Percentiles rank a stretch among this genome's conserved stretches.
These are phyloP conservation scores for Hydropsyche betteni DNA, from an alignment of 2,888 invertebrate species.

Conservation along the genomic window DNA sequence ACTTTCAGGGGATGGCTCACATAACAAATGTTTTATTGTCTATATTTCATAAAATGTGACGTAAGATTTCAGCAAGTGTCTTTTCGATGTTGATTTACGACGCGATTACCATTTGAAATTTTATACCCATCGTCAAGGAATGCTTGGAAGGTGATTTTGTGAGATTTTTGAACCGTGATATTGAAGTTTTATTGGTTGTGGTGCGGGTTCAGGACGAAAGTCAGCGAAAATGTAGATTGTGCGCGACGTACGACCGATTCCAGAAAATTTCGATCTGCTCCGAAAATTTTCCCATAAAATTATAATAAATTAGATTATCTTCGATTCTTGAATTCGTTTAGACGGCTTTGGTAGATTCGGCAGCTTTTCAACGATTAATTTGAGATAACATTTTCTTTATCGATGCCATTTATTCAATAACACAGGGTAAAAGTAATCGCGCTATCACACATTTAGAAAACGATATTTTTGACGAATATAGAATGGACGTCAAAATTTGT, in stretches of 20 bases:
- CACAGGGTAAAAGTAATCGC: neutral
- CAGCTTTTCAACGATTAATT: too few relatives aligned
- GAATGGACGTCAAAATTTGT: neutral
- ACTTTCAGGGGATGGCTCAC: neutral
- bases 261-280: neutral
- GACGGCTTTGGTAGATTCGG: too few relatives aligned
- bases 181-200: constrained; percentile 25
- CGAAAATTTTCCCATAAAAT: neutral
- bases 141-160: neutral
- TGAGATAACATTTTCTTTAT: neutral
- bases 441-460: too few relatives aligned
- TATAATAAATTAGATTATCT: constrained; percentile 11
- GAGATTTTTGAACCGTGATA: constrained; percentile 21
- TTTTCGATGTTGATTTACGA: constrained; percentile 1
- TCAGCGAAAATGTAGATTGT: neutral
- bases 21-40: too few relatives aligned
- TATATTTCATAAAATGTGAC: too few relatives aligned
- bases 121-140: too few relatives aligned
- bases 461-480: too few relatives aligned
- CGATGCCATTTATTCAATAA: constrained; percentile 1
- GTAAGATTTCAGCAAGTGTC: constrained; percentile 8
- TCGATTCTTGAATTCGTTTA: too few relatives aligned
- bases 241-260: constrained; percentile 21
- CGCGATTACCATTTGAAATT: neutral
- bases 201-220: neutral